A percentile compares a stretch with the other conserved stretches of the same genome.
phyloP scores from a whole-genome alignment of 2,113 vertebrate genomes.

The Arvicanthis niloticus region DNA sequence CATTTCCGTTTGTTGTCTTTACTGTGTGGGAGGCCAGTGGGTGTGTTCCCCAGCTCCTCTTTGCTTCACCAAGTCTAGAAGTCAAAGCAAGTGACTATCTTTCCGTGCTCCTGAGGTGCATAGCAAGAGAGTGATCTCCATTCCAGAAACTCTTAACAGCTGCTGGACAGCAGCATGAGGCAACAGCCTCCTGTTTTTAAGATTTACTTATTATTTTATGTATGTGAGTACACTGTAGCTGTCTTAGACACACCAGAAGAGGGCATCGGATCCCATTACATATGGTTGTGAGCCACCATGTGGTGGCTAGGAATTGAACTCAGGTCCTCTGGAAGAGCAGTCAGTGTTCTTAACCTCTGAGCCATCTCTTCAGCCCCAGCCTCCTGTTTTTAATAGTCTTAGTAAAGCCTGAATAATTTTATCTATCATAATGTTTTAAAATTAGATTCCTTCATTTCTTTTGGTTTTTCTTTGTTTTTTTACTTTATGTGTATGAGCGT shows the following conservation, averaged over 20 bases:
- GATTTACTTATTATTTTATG: not conserved
- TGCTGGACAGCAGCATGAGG: not conserved
- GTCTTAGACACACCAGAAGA: no score
- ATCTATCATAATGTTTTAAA: not conserved
- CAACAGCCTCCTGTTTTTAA: not conserved
- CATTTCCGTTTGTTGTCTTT: not conserved
- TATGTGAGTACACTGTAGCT: no score
- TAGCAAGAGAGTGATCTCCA: not conserved
- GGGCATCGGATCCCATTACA: no score
- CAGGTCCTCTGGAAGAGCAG: no score
- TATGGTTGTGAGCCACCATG: no score
- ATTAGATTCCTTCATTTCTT: not conserved
- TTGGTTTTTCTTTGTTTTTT: not conserved
- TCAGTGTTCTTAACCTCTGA: not conserved
- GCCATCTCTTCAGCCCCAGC: not conserved
- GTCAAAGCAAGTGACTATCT: slow-evolving; percentile 36
- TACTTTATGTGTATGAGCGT: not conserved
- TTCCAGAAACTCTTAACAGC: slow-evolving; percentile 47
- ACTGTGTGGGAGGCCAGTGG: not conserved
- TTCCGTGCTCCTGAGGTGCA: not conserved
- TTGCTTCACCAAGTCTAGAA: slow-evolving; percentile 68
- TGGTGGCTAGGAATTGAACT: no score
- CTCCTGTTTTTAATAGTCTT: not conserved
- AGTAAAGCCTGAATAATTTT: not conserved
- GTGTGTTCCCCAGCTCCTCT: slow-evolving; percentile 25